Conservation (phyloP, 2,797 vertebrate species). For the Tinamus major region DNA sequence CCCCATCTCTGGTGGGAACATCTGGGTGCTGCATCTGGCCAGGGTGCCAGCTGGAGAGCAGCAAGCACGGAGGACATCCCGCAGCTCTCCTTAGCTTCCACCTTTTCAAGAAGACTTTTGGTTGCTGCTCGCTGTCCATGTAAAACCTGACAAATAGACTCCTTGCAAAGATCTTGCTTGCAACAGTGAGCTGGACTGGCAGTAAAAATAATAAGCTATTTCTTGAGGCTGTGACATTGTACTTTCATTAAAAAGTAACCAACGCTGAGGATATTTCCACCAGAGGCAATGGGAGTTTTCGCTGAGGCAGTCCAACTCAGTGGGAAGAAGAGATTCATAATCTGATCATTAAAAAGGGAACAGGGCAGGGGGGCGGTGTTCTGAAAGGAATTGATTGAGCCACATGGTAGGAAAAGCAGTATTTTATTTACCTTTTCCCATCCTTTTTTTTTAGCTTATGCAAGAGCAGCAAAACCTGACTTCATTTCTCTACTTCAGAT, state of each 20-base stretch:
- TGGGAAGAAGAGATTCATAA: neutral
- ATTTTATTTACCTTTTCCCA: neutral
- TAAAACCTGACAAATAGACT: neutral
- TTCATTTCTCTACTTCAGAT: conserved; percentile 21
- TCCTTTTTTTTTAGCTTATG: neutral
- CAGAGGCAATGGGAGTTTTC: neutral
- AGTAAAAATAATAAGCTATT: neutral
- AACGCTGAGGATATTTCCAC: neutral
- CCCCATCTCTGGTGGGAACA: neutral
- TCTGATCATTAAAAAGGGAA: neutral
- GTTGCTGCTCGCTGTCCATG: neutral
- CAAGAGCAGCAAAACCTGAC: neutral
- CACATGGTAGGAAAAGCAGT: neutral
- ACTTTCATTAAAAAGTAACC: neutral
- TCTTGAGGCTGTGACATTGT: neutral
- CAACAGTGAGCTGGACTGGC: neutral
- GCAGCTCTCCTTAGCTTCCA: neutral
- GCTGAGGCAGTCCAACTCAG: neutral
- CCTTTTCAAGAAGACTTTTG: neutral
- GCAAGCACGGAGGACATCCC: neutral
- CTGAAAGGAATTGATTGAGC: neutral
- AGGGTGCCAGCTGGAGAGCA: neutral
- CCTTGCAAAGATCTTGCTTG: neutral
- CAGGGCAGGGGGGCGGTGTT: neutral
- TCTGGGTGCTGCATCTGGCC: neutral